Conservation (phyloP, 2,797 vertebrate species). For the Hippopotamyrus pictus region DNA sequence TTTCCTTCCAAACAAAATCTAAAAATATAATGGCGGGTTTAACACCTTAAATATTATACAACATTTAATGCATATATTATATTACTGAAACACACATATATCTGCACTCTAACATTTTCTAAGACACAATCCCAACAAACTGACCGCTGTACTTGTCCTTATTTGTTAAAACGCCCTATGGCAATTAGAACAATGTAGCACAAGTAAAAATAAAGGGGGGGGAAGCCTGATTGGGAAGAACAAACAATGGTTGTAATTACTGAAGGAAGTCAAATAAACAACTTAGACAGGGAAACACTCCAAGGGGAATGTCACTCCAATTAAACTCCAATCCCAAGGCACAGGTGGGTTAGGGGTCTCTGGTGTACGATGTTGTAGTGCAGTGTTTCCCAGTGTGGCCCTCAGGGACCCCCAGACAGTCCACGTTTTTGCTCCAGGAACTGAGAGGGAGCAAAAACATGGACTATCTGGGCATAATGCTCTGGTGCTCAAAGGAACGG, state of each 20-base stretch:
- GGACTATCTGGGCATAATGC: neutral
- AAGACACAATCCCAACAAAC: neutral
- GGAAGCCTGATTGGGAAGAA: neutral
- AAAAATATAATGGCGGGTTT: neutral
- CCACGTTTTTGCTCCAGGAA: neutral
- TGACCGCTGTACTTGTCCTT: neutral
- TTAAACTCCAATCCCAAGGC: constrained; percentile 16
- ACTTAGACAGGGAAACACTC: neutral
- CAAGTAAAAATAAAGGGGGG: neutral
- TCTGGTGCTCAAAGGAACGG: neutral
- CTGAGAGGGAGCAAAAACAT: neutral
- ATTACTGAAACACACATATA: too few relatives aligned
- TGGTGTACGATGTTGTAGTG: neutral
- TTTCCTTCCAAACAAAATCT: neutral
- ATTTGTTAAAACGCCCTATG: neutral
- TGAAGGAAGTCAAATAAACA: constrained; percentile 24
- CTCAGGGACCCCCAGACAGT: neutral
- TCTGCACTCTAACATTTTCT: neutral
- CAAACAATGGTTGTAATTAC: neutral
- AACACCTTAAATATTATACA: neutral
- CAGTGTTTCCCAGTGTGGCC: neutral
- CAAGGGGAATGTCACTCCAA: constrained; percentile 17
- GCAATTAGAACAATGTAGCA: neutral
- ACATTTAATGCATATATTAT: too few relatives aligned
- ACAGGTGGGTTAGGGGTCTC: neutral